A percentile compares a stretch with the other conserved stretches of the same genome.
Conservation (phyloP, 2,888 invertebrate genomes). For the Drosophila antonietae region DNA sequence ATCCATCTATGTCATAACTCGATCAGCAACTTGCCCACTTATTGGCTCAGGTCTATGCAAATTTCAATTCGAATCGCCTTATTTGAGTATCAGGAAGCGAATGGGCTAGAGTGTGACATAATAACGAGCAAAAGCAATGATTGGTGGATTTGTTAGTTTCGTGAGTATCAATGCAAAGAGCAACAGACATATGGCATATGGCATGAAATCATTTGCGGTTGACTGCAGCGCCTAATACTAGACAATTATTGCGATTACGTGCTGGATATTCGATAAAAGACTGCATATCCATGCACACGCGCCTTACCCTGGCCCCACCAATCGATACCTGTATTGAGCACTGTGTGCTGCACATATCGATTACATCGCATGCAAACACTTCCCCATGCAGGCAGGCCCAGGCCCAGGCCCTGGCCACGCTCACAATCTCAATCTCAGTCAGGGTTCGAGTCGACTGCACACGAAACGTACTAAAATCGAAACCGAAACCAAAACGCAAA, state of each 20-base stretch:
- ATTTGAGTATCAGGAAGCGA: conserved; percentile 60
- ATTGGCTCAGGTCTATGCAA: conserved; percentile 11
- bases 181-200: conserved; percentile 20
- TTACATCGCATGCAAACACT: conserved; percentile 64
- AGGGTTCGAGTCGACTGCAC: conserved; percentile 52
- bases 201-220: conserved; percentile 66
- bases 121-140: conserved; percentile 50
- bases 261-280: conserved; percentile 52
- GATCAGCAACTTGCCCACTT: neutral
- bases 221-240: conserved; percentile 70
- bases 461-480: conserved; percentile 35
- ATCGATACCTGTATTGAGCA: conserved; percentile 8
- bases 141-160: conserved; percentile 7
- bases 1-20: too few species aligned
- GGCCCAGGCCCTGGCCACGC: neutral
- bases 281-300: conserved; percentile 9
- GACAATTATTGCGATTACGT: conserved; percentile 66
- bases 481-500: conserved; percentile 56
- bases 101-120: conserved; percentile 70
- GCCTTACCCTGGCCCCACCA: neutral
- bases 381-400: conserved; percentile 48
- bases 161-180: conserved; percentile 34
- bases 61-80: conserved; percentile 18
- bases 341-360: conserved; percentile 47
- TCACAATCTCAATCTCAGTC: conserved; percentile 31